Percentiles rank a stretch among this genome's conserved stretches.
Conservation (phyloP, 2,797 vertebrate species). For the Premnoplex brunnescens region DNA sequence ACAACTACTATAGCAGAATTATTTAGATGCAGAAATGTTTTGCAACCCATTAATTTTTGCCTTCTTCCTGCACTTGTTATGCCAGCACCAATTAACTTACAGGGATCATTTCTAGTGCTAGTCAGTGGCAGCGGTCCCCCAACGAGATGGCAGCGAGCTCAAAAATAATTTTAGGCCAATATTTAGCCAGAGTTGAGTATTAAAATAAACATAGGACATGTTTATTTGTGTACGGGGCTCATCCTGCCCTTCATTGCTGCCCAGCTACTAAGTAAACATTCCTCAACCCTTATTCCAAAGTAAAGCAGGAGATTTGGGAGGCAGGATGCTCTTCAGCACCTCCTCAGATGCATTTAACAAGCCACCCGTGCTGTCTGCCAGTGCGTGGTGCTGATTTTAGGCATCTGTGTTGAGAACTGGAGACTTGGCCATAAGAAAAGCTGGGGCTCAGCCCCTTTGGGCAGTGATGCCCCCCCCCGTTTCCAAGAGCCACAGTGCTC, state of each 20-base stretch:
- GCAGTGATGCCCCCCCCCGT: not conserved
- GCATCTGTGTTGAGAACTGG: not conserved
- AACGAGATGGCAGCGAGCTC: not conserved
- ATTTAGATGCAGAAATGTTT: not conserved
- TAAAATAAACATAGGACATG: not conserved
- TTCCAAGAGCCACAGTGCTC: not conserved
- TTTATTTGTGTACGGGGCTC: not conserved
- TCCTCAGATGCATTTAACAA: not conserved
- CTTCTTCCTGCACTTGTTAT: not conserved
- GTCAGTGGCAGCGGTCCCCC: not conserved
- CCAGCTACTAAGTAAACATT: not conserved
- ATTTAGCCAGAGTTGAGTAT: not conserved
- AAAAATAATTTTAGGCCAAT: not conserved
- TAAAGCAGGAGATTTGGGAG: not conserved
- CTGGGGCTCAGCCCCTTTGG: not conserved
- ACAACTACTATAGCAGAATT: not conserved
- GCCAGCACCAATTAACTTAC: not conserved
- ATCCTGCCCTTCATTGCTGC: not conserved
- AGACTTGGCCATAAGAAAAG: not conserved
- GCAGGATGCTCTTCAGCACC: not conserved
- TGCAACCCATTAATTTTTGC: slow-evolving; percentile 4
- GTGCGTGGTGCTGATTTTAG: not conserved
- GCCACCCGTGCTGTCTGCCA: not conserved
- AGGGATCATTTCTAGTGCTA: not conserved
- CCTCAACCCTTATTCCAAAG: not conserved